Evolutionary conservation across 2,888 invertebrate species (phyloP).

Genomic region (Nymphalis polychloros): DNA sequence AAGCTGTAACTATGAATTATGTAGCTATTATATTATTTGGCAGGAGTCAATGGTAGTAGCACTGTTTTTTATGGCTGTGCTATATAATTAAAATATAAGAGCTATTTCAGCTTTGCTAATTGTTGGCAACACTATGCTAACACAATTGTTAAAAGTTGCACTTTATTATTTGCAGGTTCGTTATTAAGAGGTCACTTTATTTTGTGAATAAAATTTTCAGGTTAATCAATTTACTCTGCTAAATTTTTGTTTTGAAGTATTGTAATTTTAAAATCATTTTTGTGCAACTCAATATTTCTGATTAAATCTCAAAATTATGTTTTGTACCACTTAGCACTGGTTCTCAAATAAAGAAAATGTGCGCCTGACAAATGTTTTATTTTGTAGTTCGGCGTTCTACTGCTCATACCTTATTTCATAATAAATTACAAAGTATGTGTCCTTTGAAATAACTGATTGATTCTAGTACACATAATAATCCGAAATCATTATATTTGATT

Average conservation of each 20-base stretch:
- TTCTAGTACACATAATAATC: too few relatives aligned
- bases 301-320: slow-evolving; percentile 62
- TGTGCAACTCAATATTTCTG: slow-evolving; percentile 54
- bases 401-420: neutral
- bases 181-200: slow-evolving; percentile 9
- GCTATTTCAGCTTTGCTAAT: slow-evolving; percentile 37
- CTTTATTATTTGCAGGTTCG: slow-evolving; percentile 7
- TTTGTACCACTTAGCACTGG: slow-evolving; percentile 59
- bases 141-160: slow-evolving; percentile 29
- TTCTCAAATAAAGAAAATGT: slow-evolving; percentile 69
- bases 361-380: slow-evolving; percentile 49
- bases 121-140: slow-evolving; percentile 25
- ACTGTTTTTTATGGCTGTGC: slow-evolving; percentile 69
- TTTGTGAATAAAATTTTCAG: slow-evolving; percentile 5
- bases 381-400: slow-evolving; percentile 27
- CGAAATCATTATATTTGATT: too few relatives aligned
- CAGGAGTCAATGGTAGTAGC: slow-evolving; percentile 57
- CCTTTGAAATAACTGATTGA: too few relatives aligned
- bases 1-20: slow-evolving; percentile 43
- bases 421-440: too few relatives aligned
- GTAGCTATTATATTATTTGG: slow-evolving; percentile 50
- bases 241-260: slow-evolving; percentile 15
- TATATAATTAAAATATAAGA: slow-evolving; percentile 39
- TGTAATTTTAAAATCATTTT: slow-evolving; percentile 23
- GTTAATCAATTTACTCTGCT: slow-evolving; percentile 2